Percentiles rank a stretch among this genome's conserved stretches.
Evolutionary conservation across 2,113 vertebrate species (phyloP).

Genomic region (Thinocorus orbignyianus): DNA sequence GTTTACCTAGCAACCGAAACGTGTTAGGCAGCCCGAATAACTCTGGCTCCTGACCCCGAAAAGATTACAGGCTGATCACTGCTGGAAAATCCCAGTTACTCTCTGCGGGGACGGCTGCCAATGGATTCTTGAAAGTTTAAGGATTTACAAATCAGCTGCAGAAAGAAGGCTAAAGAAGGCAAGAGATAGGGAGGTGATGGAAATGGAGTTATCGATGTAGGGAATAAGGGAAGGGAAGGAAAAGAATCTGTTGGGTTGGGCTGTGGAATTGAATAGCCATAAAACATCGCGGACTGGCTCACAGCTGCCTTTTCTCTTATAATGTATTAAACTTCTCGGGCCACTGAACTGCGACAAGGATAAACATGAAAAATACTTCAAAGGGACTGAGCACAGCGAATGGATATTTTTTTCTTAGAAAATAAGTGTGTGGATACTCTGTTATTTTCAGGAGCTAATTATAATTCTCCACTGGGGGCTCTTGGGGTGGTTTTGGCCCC

Average conservation of each 20-base stretch:
- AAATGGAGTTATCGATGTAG: neutral
- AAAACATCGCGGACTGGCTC: neutral
- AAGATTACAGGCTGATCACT: neutral
- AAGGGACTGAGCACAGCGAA: neutral
- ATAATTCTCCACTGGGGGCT: neutral
- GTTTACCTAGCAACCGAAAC: constrained; percentile 43
- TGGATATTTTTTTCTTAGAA: neutral
- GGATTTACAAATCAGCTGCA: neutral
- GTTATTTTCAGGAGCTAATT: neutral
- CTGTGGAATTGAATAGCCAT: neutral
- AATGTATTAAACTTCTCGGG: neutral
- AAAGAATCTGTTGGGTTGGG: neutral
- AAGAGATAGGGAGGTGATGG: neutral
- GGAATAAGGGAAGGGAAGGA: neutral
- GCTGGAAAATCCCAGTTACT: constrained; percentile 29
- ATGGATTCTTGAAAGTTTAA: neutral
- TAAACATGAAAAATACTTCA: neutral
- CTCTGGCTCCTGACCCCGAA: neutral
- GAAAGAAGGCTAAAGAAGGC: neutral
- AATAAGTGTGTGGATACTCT: neutral
- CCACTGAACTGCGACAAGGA: neutral
- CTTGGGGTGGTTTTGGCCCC: neutral
- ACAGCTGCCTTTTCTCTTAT: neutral
- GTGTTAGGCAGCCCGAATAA: constrained; percentile 3
- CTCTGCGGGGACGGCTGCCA: neutral